Evolutionary conservation across 2,113 vertebrate species (phyloP).

Genomic region (Antechinus flavipes): DNA sequence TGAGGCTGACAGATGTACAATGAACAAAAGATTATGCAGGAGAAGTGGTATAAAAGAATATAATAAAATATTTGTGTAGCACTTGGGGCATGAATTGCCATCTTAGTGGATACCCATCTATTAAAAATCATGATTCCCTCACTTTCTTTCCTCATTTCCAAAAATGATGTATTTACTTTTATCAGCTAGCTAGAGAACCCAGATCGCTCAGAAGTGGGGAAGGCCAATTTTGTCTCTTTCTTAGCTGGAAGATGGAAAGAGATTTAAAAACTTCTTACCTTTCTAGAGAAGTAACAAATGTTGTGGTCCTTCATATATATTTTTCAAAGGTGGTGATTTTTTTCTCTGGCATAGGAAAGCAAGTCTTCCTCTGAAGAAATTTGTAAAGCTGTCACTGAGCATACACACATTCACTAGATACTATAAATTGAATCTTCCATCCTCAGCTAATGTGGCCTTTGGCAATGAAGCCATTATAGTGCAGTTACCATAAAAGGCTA

Average conservation of each 20-base stretch:
- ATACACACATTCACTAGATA: conserved; percentile 69
- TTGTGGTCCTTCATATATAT: conserved; percentile 50
- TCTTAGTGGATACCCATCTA: not conserved
- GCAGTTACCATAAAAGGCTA: conserved; percentile 72
- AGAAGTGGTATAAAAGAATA: not conserved
- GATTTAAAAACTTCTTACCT: not conserved
- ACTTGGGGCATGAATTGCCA: not conserved
- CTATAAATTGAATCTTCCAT: conserved; percentile 77
- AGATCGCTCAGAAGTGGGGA: not conserved
- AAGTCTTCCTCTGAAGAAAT: conserved; percentile 1
- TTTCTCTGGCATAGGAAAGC: conserved; percentile 60
- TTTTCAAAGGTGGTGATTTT: conserved; percentile 63
- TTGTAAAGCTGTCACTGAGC: conserved; percentile 61
- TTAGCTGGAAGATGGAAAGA: conserved; percentile 53
- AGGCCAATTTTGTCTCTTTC: conserved; percentile 25
- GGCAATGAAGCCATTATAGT: conserved; percentile 79
- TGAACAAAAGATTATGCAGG: not conserved
- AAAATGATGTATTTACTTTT: not conserved
- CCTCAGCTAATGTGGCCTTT: conserved; percentile 80
- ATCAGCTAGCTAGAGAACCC: not conserved
- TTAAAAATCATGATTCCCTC: not conserved
- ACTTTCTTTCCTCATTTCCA: not conserved
- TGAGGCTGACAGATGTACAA: not conserved
- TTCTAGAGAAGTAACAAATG: conserved; percentile 20
- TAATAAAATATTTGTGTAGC: not conserved